Conservation (phyloP, 1,140 invertebrate genomes). For the Spodoptera litura region DNA sequence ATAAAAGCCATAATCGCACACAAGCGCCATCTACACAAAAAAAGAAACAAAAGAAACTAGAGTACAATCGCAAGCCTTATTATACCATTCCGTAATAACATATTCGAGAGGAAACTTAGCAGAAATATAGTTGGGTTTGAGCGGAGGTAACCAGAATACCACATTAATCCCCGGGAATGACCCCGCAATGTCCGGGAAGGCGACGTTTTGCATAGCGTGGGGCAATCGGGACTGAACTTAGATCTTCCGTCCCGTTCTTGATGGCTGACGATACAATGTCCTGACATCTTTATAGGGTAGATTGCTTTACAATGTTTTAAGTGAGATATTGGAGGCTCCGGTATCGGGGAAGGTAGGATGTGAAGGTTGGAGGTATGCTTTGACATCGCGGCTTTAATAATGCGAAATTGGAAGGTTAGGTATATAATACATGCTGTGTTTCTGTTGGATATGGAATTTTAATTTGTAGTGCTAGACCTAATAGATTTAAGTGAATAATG, state of each 20-base stretch:
- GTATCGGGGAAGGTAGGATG: not conserved
- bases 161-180: slow-evolving; percentile 36
- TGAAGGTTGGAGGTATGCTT: not conserved
- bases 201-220: slow-evolving; percentile 36
- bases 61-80: not conserved
- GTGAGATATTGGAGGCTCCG: slow-evolving; percentile 22
- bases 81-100: not conserved
- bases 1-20: no score
- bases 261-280: slow-evolving; percentile 38
- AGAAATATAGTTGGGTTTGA: slow-evolving; percentile 15
- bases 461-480: no score
- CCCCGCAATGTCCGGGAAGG: slow-evolving; percentile 41
- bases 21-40: not conserved
- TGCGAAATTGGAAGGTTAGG: no score
- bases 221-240: slow-evolving; percentile 36
- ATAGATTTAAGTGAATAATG: no score
- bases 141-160: slow-evolving; percentile 42
- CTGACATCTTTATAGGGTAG: slow-evolving; percentile 23
- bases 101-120: slow-evolving; percentile 21
- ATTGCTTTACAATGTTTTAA: slow-evolving; percentile 32
- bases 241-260: slow-evolving; percentile 29
- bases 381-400: not conserved
- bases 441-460: no score
- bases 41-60: not conserved
- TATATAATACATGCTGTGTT: no score